phyloP scores from a whole-genome alignment of 2,797 vertebrate genomes.

The Simalia tracyae region DNA sequence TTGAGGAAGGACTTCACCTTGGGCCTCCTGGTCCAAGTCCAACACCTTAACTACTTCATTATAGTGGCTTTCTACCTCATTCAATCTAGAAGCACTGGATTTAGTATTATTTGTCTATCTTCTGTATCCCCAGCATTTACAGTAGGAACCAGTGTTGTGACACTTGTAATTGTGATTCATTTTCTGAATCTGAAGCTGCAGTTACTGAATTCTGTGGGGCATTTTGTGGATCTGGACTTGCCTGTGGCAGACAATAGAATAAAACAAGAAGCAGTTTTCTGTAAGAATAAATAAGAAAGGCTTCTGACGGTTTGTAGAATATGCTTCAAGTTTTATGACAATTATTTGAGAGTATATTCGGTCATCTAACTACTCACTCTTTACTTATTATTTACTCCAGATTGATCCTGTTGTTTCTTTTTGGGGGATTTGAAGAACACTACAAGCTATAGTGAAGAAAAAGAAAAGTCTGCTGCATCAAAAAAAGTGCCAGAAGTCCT shows the following conservation, averaged over 20 bases:
- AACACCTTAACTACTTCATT: no score
- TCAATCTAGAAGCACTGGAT: no score
- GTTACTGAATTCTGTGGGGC: background rate
- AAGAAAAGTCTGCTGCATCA: slow-evolving; percentile 63
- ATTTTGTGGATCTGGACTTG: background rate
- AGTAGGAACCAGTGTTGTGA: no score
- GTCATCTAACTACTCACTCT: background rate
- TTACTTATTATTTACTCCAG: background rate
- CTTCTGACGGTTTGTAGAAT: background rate
- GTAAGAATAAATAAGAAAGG: background rate
- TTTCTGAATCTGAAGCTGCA: no score
- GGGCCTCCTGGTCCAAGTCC: no score
- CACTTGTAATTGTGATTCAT: background rate
- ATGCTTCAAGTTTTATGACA: background rate
- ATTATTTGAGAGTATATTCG: background rate
- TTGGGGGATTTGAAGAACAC: background rate
- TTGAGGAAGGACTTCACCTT: no score
- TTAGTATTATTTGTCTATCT: no score
- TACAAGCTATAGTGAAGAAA: slow-evolving; percentile 30
- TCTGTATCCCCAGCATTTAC: no score
- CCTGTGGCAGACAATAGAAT: background rate
- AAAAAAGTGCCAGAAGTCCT: slow-evolving; percentile 47
- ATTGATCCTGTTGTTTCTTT: background rate
- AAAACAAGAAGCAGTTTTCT: background rate
- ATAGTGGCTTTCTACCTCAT: no score